Evolutionary conservation across 2,797 vertebrate species (phyloP).

Genomic region (Amniataba percoides): DNA sequence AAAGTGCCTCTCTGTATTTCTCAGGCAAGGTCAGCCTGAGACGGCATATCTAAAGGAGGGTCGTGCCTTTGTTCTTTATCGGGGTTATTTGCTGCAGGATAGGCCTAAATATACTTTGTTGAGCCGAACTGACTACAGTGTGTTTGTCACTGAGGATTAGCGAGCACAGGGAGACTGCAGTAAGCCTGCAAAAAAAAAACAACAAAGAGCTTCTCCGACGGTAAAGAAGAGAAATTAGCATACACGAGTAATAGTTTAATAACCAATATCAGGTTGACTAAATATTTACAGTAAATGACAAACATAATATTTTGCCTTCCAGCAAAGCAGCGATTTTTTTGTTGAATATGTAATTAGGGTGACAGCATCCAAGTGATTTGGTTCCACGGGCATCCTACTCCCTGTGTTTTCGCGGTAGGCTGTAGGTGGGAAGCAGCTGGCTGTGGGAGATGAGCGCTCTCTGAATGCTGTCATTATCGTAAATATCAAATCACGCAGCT

Average conservation of each 20-base stretch:
- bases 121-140: neutral
- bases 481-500: conserved; percentile 61
- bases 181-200: neutral
- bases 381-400: conserved; percentile 15
- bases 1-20: conserved; percentile 7
- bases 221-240: neutral
- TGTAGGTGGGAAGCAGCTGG: conserved; percentile 72
- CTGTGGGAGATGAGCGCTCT: conserved; percentile 42
- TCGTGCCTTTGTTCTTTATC: conserved; percentile 31
- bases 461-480: conserved; percentile 67
- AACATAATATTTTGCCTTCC: conserved; percentile 28
- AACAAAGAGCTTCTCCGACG: conserved; percentile 9
- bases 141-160: conserved; percentile 25
- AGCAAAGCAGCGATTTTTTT: conserved; percentile 3
- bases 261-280: conserved; percentile 13
- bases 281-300: conserved; percentile 10
- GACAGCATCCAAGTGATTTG: conserved; percentile 27
- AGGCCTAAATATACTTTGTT: conserved; percentile 21
- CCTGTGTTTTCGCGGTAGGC: conserved; percentile 47
- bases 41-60: conserved; percentile 14
- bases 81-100: conserved; percentile 23
- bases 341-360: conserved; percentile 12
- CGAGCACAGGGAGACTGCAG: neutral
- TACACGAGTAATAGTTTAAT: neutral
- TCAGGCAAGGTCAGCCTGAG: neutral